Base-by-base conservation (phyloP, 2,113 vertebrate genomes). In the Vidua chalybeata region DNA sequence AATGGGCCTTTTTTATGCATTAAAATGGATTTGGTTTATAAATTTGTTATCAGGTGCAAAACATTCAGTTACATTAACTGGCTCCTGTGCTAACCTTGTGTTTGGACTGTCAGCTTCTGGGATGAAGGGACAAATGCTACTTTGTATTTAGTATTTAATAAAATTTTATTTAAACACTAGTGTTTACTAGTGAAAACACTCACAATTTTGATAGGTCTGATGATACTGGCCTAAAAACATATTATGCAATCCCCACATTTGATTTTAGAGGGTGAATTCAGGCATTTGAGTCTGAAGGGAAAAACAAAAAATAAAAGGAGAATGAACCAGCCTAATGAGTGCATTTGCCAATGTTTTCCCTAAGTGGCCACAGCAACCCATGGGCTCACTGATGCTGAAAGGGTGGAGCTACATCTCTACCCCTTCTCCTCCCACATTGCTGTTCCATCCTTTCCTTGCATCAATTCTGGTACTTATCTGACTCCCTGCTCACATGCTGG, bases 41-140 rank as follows among this genome's bases (percentile, higher is more conserved):
- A 74, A 46, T 22, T 41, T 1, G 0, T 27, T 33, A 39, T 15
- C 35, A 73, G 41, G 64, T 19, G 28, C n/a, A 82, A 87, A 86
- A 91, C 82, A 81, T 4, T 5, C 45, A 64, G 13, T 31, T 71
- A 27, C 24, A 16, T 67, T 35, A 33, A 39, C 5, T 31, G 13
- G 17, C 31, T 66, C 39, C 46, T 73, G 49, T 48, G 17, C 54
- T 81, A 59, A 56, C 11, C 62, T 63, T 62, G 18, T 55, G 8
- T 58, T 71, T 59, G 37, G 52, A 63, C 24, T 41, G 19, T 18
- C 54, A 28, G n/a, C 24, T 51, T 87, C 56, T 43, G 41, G 39
- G 45, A 63, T n/a, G 22, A 76, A 62, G 0, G 5, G 37, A 19
- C 0, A 0, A 75, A 23, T 37, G 12, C 8, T 24, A 8, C 21